Conservation (phyloP, 92 coral and sea anemone species). For the Pocillopora meandrina region DNA sequence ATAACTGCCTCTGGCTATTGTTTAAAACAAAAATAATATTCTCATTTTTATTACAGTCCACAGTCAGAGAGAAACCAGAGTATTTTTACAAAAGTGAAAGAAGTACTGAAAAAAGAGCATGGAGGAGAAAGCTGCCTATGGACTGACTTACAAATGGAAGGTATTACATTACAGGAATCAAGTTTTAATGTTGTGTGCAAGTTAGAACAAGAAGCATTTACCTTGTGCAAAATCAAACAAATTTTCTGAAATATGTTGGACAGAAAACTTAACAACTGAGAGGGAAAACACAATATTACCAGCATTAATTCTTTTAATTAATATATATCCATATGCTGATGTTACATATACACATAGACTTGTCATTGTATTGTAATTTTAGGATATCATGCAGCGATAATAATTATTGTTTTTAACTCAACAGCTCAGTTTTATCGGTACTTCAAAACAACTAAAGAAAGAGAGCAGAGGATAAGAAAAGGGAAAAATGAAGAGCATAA, state of each 20-base stretch:
- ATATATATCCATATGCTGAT: too few relatives aligned
- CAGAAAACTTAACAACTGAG: too few relatives aligned
- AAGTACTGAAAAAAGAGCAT: constrained; percentile 16
- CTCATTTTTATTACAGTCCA: constrained; percentile 2
- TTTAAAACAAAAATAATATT: background rate
- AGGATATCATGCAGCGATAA: background rate
- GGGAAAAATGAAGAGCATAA: constrained; percentile 13
- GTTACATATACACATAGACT: background rate
- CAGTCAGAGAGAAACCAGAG: constrained; percentile 22
- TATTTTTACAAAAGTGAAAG: background rate
- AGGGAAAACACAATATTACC: too few relatives aligned
- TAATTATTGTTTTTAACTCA: background rate
- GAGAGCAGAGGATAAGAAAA: constrained; percentile 10
- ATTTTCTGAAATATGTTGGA: too few relatives aligned
- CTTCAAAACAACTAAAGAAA: constrained; percentile 1
- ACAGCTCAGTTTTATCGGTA: constrained; percentile 17
- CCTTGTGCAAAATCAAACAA: too few relatives aligned
- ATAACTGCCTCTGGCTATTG: background rate
- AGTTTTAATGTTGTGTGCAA: background rate
- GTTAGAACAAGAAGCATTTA: too few relatives aligned
- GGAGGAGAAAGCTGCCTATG: constrained; percentile 21
- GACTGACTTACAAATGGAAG: constrained; percentile 17
- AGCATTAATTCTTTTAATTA: too few relatives aligned
- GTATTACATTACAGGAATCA: background rate
- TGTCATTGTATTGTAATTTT: too few relatives aligned